Base-by-base conservation (phyloP, 2,113 vertebrate species). In the Hemibagrus wyckioides region DNA sequence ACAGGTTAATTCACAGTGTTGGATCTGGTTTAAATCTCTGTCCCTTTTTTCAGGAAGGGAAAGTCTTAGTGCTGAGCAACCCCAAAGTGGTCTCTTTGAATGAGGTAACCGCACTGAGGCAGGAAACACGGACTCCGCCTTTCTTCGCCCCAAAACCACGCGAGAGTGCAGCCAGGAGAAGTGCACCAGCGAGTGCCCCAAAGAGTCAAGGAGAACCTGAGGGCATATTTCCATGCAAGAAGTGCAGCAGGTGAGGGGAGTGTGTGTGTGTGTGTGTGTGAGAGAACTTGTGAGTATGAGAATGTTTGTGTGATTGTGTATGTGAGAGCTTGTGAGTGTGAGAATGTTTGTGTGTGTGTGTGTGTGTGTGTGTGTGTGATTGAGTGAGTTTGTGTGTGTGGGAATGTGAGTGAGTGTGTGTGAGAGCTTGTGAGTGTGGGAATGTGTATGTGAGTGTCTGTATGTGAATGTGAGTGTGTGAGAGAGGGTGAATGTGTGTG, bases 201-300 rank as follows among this genome's bases (percentile, higher is more conserved):
- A 36, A 88, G 76, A 77, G n/a, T 77, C 89, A 88, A 33, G 96
- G 93, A 83, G 97, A 96, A 76, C 96, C 96, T 28, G 97, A 99
- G 54, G 97, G 95, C 52, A 93, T 95, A 0, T 99, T 99, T 92
- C 98, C 98, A 5, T 99, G 98, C 94, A 99, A 99, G 95, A 99
- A 99, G 91, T 99, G 98, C 89, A 96, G 95, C 94, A 97, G 98
- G 98, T 99, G 82, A 13, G 86, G 75, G 50, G 73, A 21, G 39
- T 75, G 15, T 82, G 19, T 73, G 23, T 86, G 28, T 52, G 57
- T 84, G 23, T 50, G n/a, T 39, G 33, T n/a, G 19, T 36, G n/a
- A n/a, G n/a, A n/a, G n/a, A n/a, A n/a, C n/a, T n/a, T n/a, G 65
- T 65, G 28, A n/a, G n/a, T 59, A 14, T 67, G 14, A 7, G 44